Base-by-base conservation (phyloP, 2,113 vertebrate species). In the Psettodes erumei region DNA sequence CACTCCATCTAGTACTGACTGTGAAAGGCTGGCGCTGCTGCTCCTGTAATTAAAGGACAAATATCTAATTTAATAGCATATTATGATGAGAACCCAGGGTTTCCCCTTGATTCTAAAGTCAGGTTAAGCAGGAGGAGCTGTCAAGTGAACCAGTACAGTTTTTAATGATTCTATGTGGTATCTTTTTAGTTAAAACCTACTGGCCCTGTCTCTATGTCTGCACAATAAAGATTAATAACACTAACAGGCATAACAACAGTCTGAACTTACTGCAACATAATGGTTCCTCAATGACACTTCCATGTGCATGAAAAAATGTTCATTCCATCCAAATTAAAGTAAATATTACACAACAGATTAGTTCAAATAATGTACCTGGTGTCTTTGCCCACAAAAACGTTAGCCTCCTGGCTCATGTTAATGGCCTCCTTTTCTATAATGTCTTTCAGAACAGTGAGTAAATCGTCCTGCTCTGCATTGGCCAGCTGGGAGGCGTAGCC, bases 301-400 rank as follows among this genome's bases (percentile, higher is more conserved):
- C 19, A 5, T 43, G 28, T 16, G 1, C 40, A 27, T 28, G 6
- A 58, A 64, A 56, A 19, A 19, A 7, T 2, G 19, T 56, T n/a
- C 5, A 56, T 11, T 56, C 53, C 7, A 18, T 18, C 30, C 2
- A 35, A n/a, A 64, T 13, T 9, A 43, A 38, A 62, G 12, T 48
- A 28, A n/a, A n/a, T 13, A 64, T 13, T 8, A 48, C 2, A 32
- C 5, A 53, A 67, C n/a, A 50, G 1, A 38, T 16, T 0, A 45
- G 11, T 21, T 8, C 16, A 45, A 4, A 30, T 54, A 8, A 54
- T 8, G 1, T 35, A 99, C 98, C 98, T 96, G 70, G 98, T 99
- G 75, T 99, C 98, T 94, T 94, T 96, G 18, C 96, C 97, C 19
- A 97, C 85, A 79, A 96, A 95, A 45, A 99, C 83, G 0, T 86